Conservation (phyloP, 2,113 vertebrate species). For the Chionis minor region DNA sequence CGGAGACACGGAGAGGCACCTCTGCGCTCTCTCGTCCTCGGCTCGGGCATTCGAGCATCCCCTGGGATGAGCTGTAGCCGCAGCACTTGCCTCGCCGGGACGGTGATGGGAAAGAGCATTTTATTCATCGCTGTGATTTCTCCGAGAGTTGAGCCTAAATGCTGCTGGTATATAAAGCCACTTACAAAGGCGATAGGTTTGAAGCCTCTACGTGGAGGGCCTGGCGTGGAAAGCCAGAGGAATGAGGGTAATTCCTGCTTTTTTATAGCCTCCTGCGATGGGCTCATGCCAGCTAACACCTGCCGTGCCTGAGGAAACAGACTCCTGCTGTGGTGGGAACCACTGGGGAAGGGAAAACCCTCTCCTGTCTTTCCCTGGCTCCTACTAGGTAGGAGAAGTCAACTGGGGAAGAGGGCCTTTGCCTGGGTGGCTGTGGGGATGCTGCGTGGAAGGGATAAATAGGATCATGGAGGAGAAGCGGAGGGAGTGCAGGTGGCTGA, state of each 20-base stretch:
- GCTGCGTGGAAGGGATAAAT: neutral
- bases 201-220: neutral
- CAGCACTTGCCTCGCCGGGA: rapidly evolving
- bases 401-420: neutral
- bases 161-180: neutral
- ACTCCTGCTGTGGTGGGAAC: neutral
- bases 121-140: neutral
- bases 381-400: neutral
- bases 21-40: neutral
- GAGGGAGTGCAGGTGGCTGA: neutral
- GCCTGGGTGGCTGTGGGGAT: neutral
- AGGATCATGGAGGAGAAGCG: neutral
- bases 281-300: neutral
- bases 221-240: neutral
- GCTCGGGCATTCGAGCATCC: neutral
- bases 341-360: neutral
- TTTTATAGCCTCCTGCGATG: slow-evolving; percentile 8
- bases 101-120: neutral
- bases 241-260: slow-evolving; percentile 12
- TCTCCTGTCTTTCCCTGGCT: neutral
- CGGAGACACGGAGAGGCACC: rapidly evolving
- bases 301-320: neutral
- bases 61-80: neutral
- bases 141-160: neutral
- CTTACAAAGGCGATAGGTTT: neutral